phyloP scores from a whole-genome alignment of 2,113 vertebrate genomes.

The Turdus rufiventris region DNA sequence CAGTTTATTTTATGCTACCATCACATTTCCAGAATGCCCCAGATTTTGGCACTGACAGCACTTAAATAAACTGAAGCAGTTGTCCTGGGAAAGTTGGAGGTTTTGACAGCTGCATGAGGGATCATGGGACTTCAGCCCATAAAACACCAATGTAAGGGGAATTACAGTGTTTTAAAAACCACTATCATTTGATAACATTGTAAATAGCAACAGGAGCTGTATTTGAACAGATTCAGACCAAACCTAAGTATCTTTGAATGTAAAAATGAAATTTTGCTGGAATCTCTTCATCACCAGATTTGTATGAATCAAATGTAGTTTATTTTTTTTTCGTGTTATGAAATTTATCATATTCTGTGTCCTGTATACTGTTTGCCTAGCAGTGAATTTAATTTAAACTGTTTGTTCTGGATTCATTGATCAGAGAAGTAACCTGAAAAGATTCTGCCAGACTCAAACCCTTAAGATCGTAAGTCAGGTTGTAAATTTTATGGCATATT shows the following conservation, averaged over 20 bases:
- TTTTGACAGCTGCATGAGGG: slow-evolving; percentile 60
- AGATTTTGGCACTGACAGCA: slow-evolving; percentile 37
- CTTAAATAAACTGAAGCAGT: slow-evolving; percentile 56
- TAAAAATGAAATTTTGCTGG: background rate
- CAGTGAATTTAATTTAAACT: background rate
- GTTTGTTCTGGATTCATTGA: background rate
- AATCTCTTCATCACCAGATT: background rate
- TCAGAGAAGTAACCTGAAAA: background rate
- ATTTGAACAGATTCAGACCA: background rate
- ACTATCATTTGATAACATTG: background rate
- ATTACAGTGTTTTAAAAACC: slow-evolving; percentile 28
- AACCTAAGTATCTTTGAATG: background rate
- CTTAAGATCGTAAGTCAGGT: background rate
- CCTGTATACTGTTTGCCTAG: background rate
- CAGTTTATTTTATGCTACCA: slow-evolving; percentile 46
- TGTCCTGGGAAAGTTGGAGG: slow-evolving; percentile 62
- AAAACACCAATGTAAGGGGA: slow-evolving; percentile 29
- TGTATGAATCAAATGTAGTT: background rate
- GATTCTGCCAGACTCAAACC: background rate
- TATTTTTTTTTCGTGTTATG: background rate
- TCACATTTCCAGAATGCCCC: slow-evolving; percentile 45
- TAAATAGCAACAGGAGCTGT: background rate
- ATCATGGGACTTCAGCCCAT: slow-evolving; percentile 29
- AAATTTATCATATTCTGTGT: background rate
- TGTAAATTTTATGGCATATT: background rate